phyloP scores from a whole-genome alignment of 1,140 invertebrate genomes.

The Campodea augens region DNA sequence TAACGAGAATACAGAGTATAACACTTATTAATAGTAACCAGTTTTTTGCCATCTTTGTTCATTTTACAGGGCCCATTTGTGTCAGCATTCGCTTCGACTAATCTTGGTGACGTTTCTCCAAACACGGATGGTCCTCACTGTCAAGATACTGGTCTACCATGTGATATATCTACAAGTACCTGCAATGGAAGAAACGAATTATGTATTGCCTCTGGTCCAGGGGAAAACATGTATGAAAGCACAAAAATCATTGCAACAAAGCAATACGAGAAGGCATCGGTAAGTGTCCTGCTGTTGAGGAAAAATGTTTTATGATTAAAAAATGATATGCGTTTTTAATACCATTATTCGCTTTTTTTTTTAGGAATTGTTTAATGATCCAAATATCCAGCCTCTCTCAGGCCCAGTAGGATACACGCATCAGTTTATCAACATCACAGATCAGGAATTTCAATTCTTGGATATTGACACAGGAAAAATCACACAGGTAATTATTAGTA shows the following conservation, averaged over 20 bases:
- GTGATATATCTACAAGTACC: slow-evolving; percentile 49
- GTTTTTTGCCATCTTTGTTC: too few species aligned
- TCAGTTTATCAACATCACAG: slow-evolving; percentile 69
- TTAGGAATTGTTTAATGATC: neutral
- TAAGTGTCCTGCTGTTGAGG: too few species aligned
- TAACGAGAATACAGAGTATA: too few species aligned
- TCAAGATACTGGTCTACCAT: slow-evolving; percentile 47
- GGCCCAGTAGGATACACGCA: slow-evolving; percentile 54
- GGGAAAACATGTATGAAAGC: slow-evolving; percentile 76
- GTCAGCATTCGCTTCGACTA: slow-evolving; percentile 73
- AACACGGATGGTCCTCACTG: slow-evolving; percentile 69
- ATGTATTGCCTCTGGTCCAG: slow-evolving; percentile 75
- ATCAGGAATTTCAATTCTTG: slow-evolving; percentile 19
- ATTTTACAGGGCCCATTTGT: slow-evolving; percentile 68
- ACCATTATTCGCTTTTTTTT: neutral
- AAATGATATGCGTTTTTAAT: neutral
- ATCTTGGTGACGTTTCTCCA: slow-evolving; percentile 81
- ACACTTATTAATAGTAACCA: too few species aligned
- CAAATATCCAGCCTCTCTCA: slow-evolving; percentile 35
- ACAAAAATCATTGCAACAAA: slow-evolving; percentile 68
- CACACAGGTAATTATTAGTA: slow-evolving; percentile 10
- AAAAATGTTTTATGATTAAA: neutral
- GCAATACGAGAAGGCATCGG: slow-evolving; percentile 53
- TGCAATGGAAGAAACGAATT: slow-evolving; percentile 55
- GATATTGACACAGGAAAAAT: slow-evolving; percentile 3